These are phyloP conservation scores for Patella pellucida DNA, from an alignment of 2,888 invertebrate species.

Conservation along the genomic window DNA sequence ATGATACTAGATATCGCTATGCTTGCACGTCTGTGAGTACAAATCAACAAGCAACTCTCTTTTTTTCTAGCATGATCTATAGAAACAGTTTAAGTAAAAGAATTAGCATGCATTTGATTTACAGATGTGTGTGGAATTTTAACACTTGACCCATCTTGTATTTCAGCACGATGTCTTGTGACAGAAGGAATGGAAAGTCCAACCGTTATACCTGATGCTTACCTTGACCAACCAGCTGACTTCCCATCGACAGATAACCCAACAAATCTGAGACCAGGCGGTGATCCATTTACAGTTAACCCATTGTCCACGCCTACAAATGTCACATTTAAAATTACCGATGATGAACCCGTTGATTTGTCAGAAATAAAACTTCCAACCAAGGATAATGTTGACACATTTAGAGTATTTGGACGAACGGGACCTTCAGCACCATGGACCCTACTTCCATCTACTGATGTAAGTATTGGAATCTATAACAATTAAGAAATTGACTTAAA, in stretches of 20 bases:
- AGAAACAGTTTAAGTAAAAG: too few species aligned
- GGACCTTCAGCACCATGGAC: too few species aligned
- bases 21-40: too few species aligned
- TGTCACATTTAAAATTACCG: background rate
- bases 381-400: background rate
- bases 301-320: background rate
- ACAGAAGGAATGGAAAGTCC: background rate
- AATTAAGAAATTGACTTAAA: too few species aligned
- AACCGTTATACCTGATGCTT: background rate
- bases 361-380: background rate
- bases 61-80: too few species aligned
- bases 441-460: too few species aligned
- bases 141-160: background rate
- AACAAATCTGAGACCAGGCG: background rate
- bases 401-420: too few species aligned
- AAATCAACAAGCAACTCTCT: too few species aligned
- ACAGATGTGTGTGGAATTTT: too few species aligned
- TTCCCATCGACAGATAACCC: background rate
- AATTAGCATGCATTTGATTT: too few species aligned
- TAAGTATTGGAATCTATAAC: too few species aligned
- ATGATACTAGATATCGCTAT: too few species aligned
- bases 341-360: background rate
- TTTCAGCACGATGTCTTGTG: background rate
- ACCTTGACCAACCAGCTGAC: background rate
- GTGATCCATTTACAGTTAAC: background rate